Evolutionary conservation across 2,797 vertebrate species (phyloP), one percentile per base, ranked within the genome.

Genomic region (Myioborus melanocephalus): DNA sequence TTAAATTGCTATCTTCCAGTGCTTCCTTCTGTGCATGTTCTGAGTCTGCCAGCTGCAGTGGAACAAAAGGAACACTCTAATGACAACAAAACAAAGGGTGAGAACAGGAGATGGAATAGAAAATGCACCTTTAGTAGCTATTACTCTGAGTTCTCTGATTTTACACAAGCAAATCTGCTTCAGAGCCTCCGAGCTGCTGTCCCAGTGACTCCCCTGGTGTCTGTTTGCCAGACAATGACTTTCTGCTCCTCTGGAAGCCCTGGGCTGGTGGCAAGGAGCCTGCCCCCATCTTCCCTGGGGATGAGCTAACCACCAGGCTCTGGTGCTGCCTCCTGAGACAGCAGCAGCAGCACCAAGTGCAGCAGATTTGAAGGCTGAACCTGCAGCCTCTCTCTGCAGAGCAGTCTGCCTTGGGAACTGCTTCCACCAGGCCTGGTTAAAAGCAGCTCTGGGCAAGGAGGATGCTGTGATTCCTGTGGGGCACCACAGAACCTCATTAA

Each of bases 101-200:
- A 72, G 41, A 66, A 50, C 56, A 69, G 63, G 55, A 63, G 16
- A 34, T 14, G 19, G 30, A 28, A 49, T 6, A 72, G 41, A 52
- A 86, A 52, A 56, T 15, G 11, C 39, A 63, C 1, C 2, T 72
- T 82, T 0, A 0, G n/a, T 37, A 84, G 70, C 63, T 27, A 6
- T n/a, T 41, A 19, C 37, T 85, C 46, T 41, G 46, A 64, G 9
- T 72, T 76, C 39, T 72, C 52, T 35, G 35, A 18, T 77, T 52
- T 64, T 57, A n/a, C 43, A n/a, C 6, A 37, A 0, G 5, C 11
- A 55, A 23, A 87, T 69, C n/a, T 78, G 43, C 66, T 63, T 41
- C 60, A 30, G 39, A 53, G 61, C 15, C 61, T 69, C 34, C 10
- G 34, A 17, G 63, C 37, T 90, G 53, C 61, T 47, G 24, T 78